Base-by-base conservation (phyloP, 2,797 vertebrate genomes). In the Rachycentron canadum region DNA sequence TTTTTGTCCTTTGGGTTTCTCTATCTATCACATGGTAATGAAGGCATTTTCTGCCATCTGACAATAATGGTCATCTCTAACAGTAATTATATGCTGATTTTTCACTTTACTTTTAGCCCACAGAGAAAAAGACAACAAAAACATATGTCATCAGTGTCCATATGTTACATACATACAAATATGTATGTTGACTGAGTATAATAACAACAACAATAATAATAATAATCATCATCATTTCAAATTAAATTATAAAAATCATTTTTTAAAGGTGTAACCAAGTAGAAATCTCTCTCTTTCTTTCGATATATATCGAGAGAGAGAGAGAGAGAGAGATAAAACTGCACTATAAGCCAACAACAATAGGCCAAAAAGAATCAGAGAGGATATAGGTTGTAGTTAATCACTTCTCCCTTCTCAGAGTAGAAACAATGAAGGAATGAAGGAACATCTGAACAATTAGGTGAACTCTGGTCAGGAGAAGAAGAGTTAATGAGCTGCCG, bases 1-100 rank as follows among this genome's bases (percentile, higher is more conserved):
- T 97, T 98, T 97, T 96, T 97, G 96, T 97, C 96, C 96, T 94
- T 95, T 95, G 92, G 94, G 94, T 95, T 95, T 95, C 95, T 81
- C 76, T 65, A 34, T 87, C 81, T 94, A 94, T 95, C 95, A 95
- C 94, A 97, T 97, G 96, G 95, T 97, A 98, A 98, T 98, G 95
- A 97, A 95, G 67, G 95, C 95, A 95, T 95, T 95, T 95, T 96
- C 94, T 95, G 94, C 92, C 89, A 92, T 93, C 72, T 84, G 94
- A 96, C 96, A 96, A 96, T 95, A 97, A 96, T 93, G 96, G 96
- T 96, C 96, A 97, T 96, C 94, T 96, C 93, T 56, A 41, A 64
- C 72, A 78, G 58, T 82, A 84, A 88, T 88, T 79, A 93, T 72
- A 89, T 82, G 63, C 66, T 64, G 25, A 61, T 90, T 85, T 83